phyloP scores from a whole-genome alignment of 2,797 vertebrate species.

The Eospalax fontanierii region DNA sequence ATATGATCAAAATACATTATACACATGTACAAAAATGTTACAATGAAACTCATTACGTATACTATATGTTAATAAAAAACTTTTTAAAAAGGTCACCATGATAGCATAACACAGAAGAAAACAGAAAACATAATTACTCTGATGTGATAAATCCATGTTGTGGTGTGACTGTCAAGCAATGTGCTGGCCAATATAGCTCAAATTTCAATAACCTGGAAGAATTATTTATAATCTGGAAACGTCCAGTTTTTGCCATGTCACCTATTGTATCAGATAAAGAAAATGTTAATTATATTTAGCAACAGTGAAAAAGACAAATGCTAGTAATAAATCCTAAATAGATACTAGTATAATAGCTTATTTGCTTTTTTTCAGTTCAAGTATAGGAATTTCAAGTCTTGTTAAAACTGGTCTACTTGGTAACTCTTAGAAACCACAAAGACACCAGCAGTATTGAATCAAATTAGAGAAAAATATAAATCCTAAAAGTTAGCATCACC shows the following conservation, averaged over 20 bases:
- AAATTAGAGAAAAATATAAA: neutral
- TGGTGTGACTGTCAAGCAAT: slow-evolving; percentile 97
- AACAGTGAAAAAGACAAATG: slow-evolving; percentile 50
- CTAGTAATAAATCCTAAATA: slow-evolving; percentile 66
- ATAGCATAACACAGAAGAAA: neutral
- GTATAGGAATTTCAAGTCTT: slow-evolving; percentile 57
- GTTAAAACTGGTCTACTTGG: neutral
- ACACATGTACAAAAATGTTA: neutral
- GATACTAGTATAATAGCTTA: neutral
- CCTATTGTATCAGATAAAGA: slow-evolving; percentile 87
- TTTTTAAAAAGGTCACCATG: neutral
- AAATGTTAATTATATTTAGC: slow-evolving; percentile 58
- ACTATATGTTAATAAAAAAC: neutral
- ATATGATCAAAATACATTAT: neutral
- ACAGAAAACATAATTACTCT: slow-evolving; percentile 90
- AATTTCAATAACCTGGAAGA: slow-evolving; percentile 92
- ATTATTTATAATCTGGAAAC: slow-evolving; percentile 93
- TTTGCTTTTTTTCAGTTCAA: slow-evolving; percentile 30
- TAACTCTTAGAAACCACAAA: slow-evolving; percentile 37
- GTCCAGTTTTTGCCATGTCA: slow-evolving; percentile 89
- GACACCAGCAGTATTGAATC: neutral
- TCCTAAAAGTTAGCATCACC: neutral
- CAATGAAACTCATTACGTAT: neutral
- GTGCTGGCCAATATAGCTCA: slow-evolving; percentile 98
- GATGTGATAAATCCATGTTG: slow-evolving; percentile 95